These are phyloP conservation scores for Crenichthys baileyi DNA, from an alignment of 2,797 vertebrate genomes.

Conservation along the genomic window DNA sequence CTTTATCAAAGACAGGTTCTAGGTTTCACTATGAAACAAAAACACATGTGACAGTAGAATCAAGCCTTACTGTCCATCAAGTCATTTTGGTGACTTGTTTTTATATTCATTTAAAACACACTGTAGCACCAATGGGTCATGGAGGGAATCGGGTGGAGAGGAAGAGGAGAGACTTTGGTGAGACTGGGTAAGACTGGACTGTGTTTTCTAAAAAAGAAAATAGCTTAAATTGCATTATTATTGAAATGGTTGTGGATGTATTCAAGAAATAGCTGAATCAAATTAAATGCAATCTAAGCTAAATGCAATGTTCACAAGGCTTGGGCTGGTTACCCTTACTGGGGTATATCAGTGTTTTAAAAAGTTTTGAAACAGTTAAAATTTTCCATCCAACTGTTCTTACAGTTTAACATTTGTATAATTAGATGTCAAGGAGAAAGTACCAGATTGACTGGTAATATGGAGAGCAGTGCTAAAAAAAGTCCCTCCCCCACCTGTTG, in stretches of 20 bases:
- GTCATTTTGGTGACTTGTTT: conserved; percentile 54
- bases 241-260: not conserved
- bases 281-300: not conserved
- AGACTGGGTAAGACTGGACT: not conserved
- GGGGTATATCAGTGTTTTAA: not conserved
- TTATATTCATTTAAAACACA: conserved; percentile 41
- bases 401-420: not conserved
- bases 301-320: not conserved
- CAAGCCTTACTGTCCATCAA: conserved; percentile 55
- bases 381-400: not conserved
- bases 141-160: conserved; percentile 56
- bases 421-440: not conserved
- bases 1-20: conserved; percentile 21
- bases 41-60: conserved; percentile 51
- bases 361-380: not conserved
- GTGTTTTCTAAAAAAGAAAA: not conserved
- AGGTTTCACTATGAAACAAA: conserved; percentile 6
- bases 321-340: not conserved
- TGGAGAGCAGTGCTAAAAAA: not conserved
- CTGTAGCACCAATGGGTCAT: conserved; percentile 69
- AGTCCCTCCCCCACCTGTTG: too few species aligned
- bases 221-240: not conserved
- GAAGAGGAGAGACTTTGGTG: conserved; percentile 36
- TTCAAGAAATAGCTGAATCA: not conserved
- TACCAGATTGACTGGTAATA: not conserved